These are phyloP conservation scores for Bothrops jararaca DNA, from an alignment of 2,113 vertebrate species.

Conservation along the genomic window DNA sequence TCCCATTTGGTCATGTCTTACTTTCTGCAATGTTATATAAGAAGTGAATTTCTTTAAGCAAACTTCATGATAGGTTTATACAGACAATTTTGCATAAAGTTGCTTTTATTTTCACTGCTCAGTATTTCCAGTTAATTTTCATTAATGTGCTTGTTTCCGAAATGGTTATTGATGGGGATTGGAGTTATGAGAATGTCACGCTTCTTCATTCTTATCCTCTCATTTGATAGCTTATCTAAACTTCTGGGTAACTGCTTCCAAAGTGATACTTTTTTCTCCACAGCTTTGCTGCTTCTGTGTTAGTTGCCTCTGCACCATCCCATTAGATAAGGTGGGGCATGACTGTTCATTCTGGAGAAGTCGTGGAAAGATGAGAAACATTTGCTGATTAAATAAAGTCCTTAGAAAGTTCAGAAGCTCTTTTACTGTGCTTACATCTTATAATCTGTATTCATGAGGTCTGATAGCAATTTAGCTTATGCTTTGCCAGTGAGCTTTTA, in stretches of 20 bases:
- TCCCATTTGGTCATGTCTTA: conserved; percentile 50
- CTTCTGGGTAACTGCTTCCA: conserved; percentile 19
- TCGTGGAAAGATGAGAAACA: not conserved
- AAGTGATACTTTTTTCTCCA: conserved; percentile 44
- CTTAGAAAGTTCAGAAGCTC: conserved; percentile 49
- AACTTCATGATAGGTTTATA: conserved; percentile 68
- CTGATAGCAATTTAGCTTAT: conserved; percentile 19
- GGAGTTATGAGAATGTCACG: conserved; percentile 7
- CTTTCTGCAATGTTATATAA: conserved; percentile 51
- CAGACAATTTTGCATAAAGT: conserved; percentile 55
- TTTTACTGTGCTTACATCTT: conserved; percentile 14
- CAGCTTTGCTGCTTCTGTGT: conserved; percentile 28
- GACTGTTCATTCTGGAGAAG: not conserved
- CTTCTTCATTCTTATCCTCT: conserved; percentile 7
- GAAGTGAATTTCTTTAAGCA: conserved; percentile 67
- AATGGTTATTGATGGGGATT: not conserved
- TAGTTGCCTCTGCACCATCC: conserved; percentile 24
- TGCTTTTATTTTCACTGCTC: conserved; percentile 68
- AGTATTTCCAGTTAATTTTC: conserved; percentile 16
- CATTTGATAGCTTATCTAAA: conserved; percentile 37
- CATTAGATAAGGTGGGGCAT: conserved; percentile 47
- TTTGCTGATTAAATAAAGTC: conserved; percentile 35
- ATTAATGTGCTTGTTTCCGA: conserved; percentile 31
- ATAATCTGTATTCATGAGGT: conserved; percentile 45
- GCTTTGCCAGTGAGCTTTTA: conserved; percentile 54